Conservation (phyloP, 1,140 invertebrate genomes). For the Augochlora pura region DNA sequence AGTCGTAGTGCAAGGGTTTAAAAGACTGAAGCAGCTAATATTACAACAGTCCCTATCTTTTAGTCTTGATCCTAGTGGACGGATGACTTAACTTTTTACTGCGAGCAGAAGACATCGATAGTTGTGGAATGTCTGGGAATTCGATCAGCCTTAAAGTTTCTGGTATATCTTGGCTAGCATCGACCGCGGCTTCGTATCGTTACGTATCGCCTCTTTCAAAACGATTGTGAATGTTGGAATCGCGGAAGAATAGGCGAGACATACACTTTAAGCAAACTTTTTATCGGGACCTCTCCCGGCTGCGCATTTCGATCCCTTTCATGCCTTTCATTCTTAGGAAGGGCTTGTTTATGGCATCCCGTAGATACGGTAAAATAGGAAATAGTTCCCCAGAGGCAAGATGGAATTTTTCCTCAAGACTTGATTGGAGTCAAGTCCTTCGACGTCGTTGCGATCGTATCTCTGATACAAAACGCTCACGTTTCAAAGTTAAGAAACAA, state of each 20-base stretch:
- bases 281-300: constrained; percentile 40
- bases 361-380: constrained; percentile 61
- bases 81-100: neutral
- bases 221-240: constrained; percentile 17
- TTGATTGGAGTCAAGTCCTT: constrained; percentile 57
- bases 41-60: too few species aligned
- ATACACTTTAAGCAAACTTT: constrained; percentile 56
- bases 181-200: constrained; percentile 30
- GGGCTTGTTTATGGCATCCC: constrained; percentile 57
- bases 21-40: too few species aligned
- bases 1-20: too few species aligned
- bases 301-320: constrained; percentile 51
- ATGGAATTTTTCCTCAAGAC: constrained; percentile 51
- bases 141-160: constrained; percentile 27
- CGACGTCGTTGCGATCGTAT: constrained; percentile 3
- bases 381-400: constrained; percentile 54
- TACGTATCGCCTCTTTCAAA: constrained; percentile 6
- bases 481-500: constrained; percentile 31
- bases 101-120: neutral
- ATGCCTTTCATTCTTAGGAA: constrained; percentile 32
- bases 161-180: constrained; percentile 31
- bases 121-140: constrained; percentile 21
- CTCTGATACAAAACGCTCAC: constrained; percentile 21
- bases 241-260: constrained; percentile 35
- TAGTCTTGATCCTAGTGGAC: too few species aligned